Base-by-base conservation (phyloP, 2,797 vertebrate species). In the Bucorvus abyssinicus region DNA sequence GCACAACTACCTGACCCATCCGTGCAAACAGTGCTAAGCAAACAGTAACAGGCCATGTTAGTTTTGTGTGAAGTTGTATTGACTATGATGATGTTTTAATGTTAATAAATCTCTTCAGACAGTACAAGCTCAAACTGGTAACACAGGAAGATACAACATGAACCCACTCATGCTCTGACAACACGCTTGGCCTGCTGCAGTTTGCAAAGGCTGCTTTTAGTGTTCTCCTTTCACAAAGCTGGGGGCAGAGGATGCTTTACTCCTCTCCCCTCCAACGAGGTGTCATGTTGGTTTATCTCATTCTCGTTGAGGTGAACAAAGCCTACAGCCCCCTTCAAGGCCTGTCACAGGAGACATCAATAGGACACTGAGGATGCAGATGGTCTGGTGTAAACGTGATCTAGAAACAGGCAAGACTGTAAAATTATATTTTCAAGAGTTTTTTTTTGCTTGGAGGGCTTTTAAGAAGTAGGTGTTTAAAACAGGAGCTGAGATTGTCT, bases 31-130 rank as follows among this genome's bases (percentile, higher is more conserved):
- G 38, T 10, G 14, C 26, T 9, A 20, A 63, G 15, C 23, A 38
- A 65, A 74, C 3, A 23, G 1, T 11, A 57, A 15, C 7, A 30
- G 15, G 24, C 12, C 2, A 1, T 5, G 14, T 14, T 60, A 52
- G 21, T 13, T 65, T 47, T 17, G 4, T 15, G 29, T 61, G 42
- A 42, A 49, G 32, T n/a, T 69, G 29, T 5, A 7, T 8, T 24
- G 19, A 19, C 9, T 20, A 18, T 0, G 1, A 12, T 7, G 0
- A 1, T 22, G 42, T 42, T 57, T 69, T 68, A 56, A 29, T 7
- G 6, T 29, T 45, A 36, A 11, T 6, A 71, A 75, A 68, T 29
- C 12, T 55, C 2, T 40, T 16, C 4, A 30, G 32, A 27, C 49
- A 50, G 42, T 7, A 6, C 15, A 24, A 10, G 15, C 29, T 45